Evolutionary conservation across 1,140 invertebrate genomes (phyloP), one percentile per base, ranked within the genome.

Genomic region (Camponotus pennsylvanicus): DNA sequence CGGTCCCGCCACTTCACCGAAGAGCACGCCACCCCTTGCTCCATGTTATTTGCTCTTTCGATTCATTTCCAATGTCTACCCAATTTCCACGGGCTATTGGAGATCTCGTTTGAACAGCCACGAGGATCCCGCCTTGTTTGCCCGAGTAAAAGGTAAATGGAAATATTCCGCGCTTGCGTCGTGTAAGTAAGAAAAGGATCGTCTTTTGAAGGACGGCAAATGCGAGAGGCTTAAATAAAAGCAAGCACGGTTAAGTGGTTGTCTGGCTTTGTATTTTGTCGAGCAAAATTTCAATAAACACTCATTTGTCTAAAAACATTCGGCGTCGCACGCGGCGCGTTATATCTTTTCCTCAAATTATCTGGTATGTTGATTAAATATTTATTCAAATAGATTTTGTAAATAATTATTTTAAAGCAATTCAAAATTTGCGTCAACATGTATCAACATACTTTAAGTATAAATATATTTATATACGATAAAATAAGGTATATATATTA

Each of bases 61-160:
- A 93, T 92, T 92, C 90, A 93, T 92, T 93, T 92, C 91, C 91
- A 90, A 92, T 91, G 90, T 92, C 92, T 91, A 92, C 86, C 87
- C 91, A 92, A 93, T 92, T 92, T 92, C 86, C 88, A 90, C 86
- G 75, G 85, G 63, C 78, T 83, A 89, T 91, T 86, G 90, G 85
- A 84, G 85, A 87, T 86, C 70, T 80, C 83, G 89, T 90, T 85
- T 86, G 79, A 88, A 90, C 86, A 70, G 75, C 73, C 85, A 75
- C 49, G 49, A 80, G 85, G 73, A 57, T 82, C 55, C 42, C 18
- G 80, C 73, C 90, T 92, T 92, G 88, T 91, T 91, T 90, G 83
- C 76, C 66, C 37, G 77, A 64, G 69, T 90, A 91, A 92, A 92
- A 92, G 89, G 86, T 85, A 89, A 83, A 87, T 80, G 86, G 86